A percentile compares a stretch with the other conserved stretches of the same genome.
phyloP scores from a whole-genome alignment of 2,888 invertebrate genomes.

The Mongoloraphidia duomilia region DNA sequence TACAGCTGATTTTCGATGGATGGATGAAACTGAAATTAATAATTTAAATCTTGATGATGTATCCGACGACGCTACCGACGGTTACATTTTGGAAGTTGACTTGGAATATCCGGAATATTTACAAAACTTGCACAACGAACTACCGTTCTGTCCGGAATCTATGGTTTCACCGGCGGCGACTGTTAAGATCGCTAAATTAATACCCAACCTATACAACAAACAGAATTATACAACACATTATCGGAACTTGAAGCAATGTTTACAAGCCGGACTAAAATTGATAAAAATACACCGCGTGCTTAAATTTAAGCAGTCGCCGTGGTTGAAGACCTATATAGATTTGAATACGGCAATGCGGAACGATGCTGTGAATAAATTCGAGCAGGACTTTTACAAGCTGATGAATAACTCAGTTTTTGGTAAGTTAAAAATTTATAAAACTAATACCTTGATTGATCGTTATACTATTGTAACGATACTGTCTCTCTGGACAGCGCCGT shows the following conservation, averaged over 20 bases:
- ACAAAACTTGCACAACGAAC: not conserved
- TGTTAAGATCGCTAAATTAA: not conserved
- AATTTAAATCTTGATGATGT: conserved; percentile 5
- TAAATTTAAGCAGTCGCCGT: conserved; percentile 13
- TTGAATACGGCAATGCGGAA: conserved; percentile 10
- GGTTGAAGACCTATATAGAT: conserved; percentile 13
- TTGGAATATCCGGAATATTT: conserved; percentile 10
- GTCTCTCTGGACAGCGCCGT: too few species aligned
- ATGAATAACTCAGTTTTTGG: conserved; percentile 13
- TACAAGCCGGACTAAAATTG: conserved; percentile 3
- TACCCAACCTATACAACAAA: not conserved
- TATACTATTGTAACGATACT: too few species aligned
- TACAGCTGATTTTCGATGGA: conserved; percentile 15
- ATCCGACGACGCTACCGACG: conserved; percentile 10
- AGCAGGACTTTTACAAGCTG: conserved; percentile 12
- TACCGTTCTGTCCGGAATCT: not conserved
- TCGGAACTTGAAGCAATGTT: conserved; percentile 1
- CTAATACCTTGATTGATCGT: too few species aligned
- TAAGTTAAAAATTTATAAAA: conserved; percentile 13
- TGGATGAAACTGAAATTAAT: conserved; percentile 2
- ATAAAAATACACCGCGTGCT: conserved; percentile 10
- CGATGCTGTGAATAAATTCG: conserved; percentile 12
- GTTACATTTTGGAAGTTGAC: conserved; percentile 23
- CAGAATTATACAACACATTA: conserved; percentile 2
- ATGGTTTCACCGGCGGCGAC: too few species aligned